phyloP scores from a whole-genome alignment of 1,140 invertebrate species.

The Rhagoletis pomonella region DNA sequence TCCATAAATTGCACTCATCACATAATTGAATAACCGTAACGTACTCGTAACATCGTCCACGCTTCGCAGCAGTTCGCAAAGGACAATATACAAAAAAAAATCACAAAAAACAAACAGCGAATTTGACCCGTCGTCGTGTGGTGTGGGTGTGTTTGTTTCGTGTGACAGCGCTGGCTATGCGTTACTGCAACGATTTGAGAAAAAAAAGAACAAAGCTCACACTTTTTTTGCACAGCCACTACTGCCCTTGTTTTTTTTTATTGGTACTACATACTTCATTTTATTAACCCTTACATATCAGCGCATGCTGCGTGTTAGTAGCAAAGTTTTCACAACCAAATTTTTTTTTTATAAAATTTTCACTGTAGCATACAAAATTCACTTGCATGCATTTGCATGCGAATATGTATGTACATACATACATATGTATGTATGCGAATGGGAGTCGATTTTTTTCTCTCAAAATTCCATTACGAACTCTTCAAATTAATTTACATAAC shows the following conservation, averaged over 20 bases:
- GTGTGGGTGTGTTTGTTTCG: conserved; percentile 37
- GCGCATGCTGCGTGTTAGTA: conserved; percentile 1
- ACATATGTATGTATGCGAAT: background rate
- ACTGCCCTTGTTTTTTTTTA: conserved; percentile 32
- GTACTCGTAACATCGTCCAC: conserved; percentile 43
- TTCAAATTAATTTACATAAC: conserved; percentile 26
- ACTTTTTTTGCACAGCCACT: conserved; percentile 11
- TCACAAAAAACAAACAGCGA: too few species aligned
- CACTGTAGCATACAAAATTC: background rate
- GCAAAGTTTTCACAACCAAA: conserved; percentile 21
- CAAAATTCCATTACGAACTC: background rate
- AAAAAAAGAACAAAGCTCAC: conserved; percentile 23
- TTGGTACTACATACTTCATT: background rate
- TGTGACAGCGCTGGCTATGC: conserved; percentile 34
- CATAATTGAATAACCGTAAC: conserved; percentile 51
- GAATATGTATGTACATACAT: too few species aligned
- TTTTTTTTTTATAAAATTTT: background rate
- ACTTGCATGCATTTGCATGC: background rate
- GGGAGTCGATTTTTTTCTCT: background rate
- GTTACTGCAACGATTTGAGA: conserved; percentile 27
- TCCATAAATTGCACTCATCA: conserved; percentile 16
- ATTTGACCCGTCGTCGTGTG: conserved; percentile 9
- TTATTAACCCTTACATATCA: conserved; percentile 20
- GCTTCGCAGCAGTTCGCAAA: conserved; percentile 37
- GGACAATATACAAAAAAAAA: background rate